Evolutionary conservation across 2,113 vertebrate species (phyloP).

Genomic region (human (Homo sapiens)): GRCh38 chr2:120363001-120363500

Average conservation of each 20-base stretch:
- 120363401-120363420: not conserved
- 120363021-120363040: not conserved
- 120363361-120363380: not conserved
- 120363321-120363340: not conserved
- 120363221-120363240: not conserved
- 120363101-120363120: fast-evolving
- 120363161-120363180: not conserved
- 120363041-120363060: not conserved
- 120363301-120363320: too few relatives aligned
- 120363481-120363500: not conserved
- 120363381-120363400: not conserved
- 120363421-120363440: not conserved
- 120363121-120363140: not conserved
- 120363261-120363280: not conserved
- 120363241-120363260: not conserved
- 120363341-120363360: not conserved
- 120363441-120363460: not conserved
- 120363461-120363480: too few relatives aligned
- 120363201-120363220: not conserved
- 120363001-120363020: not conserved
- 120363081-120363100: fast-evolving
- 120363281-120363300: not conserved
- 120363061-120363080: fast-evolving
- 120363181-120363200: not conserved
- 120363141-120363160: not conserved